Base-by-base conservation (phyloP, 1,140 invertebrate genomes). In the Diorhabda carinulata region DNA sequence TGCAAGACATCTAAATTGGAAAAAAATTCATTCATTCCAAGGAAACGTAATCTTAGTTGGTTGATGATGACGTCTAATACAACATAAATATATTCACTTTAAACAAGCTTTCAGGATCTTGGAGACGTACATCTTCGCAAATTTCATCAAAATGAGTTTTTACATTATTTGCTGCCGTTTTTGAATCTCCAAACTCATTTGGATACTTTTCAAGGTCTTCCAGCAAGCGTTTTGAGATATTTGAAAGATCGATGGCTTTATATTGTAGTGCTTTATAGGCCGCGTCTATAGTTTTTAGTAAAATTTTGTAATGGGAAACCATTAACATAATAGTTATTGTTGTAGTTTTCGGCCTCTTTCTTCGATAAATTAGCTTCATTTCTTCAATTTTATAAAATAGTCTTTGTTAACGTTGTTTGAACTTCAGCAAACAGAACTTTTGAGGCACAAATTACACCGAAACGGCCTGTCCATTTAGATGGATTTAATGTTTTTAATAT, bases 271-370 rank as follows among this genome's bases (percentile, higher is more conserved):
- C 57, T 59, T 59, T 59, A 59, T 5, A 5, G 57, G n/a, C 10
- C 10, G 57, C 5, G n/a, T 59, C 40, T 1, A 59, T 59, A 59
- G 57, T 59, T 40, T 62, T n/a, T n/a, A n/a, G 69, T 67, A 70
- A 62, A 61, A 67, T 61, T 67, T 70, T 71, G 70, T 61, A 69
- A 69, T 59, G 57, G 57, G 65, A 72, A 72, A 72, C 57, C 67
- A 72, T 65, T 57, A 72, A 69, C 67, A 72, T 64, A 69, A 69
- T 65, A 65, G 65, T 25, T 25, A 25, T 25, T 65, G 45, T 69
- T 69, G 56, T 69, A 69, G 63, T 69, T 69, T 72, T 69, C 43
- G 56, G 66, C 52, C 67, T 72, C 69, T 52, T 72, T 69, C 62
- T 72, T 72, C 52, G 70, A 68, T 65, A 59, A 72, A 61, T 43